Percentiles rank a stretch among this genome's conserved stretches.
phyloP scores from a whole-genome alignment of 1,140 invertebrate genomes.

The Ips nitidus region DNA sequence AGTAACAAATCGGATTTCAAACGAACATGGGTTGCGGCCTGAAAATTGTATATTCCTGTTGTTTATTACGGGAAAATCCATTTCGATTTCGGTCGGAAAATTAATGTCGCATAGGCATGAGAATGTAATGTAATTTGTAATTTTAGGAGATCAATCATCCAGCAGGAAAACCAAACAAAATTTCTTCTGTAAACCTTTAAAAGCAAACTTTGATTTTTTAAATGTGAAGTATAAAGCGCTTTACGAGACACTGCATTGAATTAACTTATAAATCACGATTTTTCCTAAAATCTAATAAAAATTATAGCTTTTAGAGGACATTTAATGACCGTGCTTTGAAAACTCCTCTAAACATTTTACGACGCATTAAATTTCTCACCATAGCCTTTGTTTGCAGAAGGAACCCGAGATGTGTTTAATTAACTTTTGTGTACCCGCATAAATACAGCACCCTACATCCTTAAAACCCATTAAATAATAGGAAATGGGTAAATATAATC shows the following conservation, averaged over 20 bases:
- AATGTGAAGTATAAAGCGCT: constrained; percentile 15
- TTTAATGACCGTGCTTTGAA: constrained; percentile 28
- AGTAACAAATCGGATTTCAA: not conserved
- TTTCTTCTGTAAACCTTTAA: not conserved
- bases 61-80: not conserved
- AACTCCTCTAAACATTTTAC: constrained; percentile 30
- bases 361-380: constrained; percentile 28
- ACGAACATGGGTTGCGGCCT: not conserved
- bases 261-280: constrained; percentile 30
- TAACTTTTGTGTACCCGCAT: constrained; percentile 15
- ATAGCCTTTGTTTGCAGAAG: constrained; percentile 13
- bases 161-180: not conserved
- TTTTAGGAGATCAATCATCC: constrained; percentile 14
- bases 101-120: not conserved
- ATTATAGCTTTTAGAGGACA: constrained; percentile 15
- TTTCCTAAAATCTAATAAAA: constrained; percentile 27
- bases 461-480: constrained; percentile 16
- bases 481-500: not conserved
- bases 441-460: not conserved
- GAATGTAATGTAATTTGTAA: not conserved
- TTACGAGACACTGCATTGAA: constrained; percentile 21
- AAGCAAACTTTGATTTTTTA: not conserved
- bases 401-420: constrained; percentile 25
- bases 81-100: not conserved
- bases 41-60: not conserved